A percentile compares a stretch with the other conserved stretches of the same genome.
These are phyloP conservation scores for Nipponacmea schrenckii DNA, from an alignment of 2,888 invertebrate genomes.

Conservation along the genomic window DNA sequence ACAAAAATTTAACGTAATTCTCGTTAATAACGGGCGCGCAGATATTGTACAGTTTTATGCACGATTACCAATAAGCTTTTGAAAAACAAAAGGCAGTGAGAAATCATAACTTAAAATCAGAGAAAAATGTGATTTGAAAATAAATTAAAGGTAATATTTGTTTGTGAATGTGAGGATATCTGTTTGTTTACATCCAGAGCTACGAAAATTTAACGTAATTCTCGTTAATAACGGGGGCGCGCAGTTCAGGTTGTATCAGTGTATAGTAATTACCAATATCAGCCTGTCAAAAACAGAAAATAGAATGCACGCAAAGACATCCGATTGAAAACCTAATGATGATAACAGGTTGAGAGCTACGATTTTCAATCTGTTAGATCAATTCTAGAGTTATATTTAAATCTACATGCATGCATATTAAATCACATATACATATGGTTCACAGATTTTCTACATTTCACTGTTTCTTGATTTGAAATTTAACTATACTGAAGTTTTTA, in stretches of 20 bases:
- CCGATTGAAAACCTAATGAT: neutral
- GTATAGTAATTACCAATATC: no score
- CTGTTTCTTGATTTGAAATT: no score
- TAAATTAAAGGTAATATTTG: neutral
- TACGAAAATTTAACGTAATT: neutral
- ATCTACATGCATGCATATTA: neutral
- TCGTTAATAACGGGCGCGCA: neutral
- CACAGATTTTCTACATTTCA: no score
- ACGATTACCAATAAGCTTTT: no score
- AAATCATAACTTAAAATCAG: no score
- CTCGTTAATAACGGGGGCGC: neutral
- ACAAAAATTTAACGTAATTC: neutral
- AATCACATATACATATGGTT: neutral
- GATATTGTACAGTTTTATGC: no score
- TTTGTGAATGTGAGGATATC: neutral
- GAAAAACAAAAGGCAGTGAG: no score
- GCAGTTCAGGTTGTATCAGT: neutral
- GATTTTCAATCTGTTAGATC: neutral
- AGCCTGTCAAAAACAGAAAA: no score
- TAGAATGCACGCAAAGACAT: no score
- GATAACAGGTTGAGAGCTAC: neutral
- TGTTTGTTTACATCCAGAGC: neutral
- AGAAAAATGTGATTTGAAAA: slow-evolving; percentile 1
- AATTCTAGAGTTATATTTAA: neutral
- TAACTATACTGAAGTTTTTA: no score